Conservation (phyloP, 2,797 vertebrate species). For the Chromis chromis region DNA sequence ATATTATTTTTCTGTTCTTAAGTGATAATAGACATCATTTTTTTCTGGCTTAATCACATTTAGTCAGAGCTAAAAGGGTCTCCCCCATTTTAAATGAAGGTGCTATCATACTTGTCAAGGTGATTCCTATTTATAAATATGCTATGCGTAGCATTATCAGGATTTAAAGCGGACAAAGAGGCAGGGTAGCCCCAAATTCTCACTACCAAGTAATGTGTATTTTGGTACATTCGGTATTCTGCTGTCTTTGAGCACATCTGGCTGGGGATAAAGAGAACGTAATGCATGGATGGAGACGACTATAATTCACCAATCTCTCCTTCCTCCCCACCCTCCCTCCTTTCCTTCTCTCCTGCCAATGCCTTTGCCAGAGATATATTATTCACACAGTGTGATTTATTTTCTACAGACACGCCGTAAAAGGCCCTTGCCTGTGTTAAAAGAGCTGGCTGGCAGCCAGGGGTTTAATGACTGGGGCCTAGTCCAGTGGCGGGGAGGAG, state of each 20-base stretch:
- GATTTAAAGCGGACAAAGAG: conserved; percentile 58
- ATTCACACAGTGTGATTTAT: conserved; percentile 99
- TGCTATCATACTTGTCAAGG: conserved; percentile 20
- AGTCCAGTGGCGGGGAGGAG: conserved; percentile 93
- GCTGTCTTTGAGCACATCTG: conserved; percentile 85
- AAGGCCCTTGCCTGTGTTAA: conserved; percentile 96
- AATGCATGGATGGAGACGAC: conserved; percentile 87
- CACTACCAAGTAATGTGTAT: conserved; percentile 68
- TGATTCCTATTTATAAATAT: conserved; percentile 48
- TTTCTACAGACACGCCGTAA: conserved; percentile 98
- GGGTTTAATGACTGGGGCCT: conserved; percentile 99
- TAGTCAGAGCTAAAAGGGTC: conserved; percentile 32
- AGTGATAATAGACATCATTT: conserved; percentile 38
- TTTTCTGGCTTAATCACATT: conserved; percentile 41
- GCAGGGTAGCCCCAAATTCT: conserved; percentile 38
- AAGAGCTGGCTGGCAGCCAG: conserved; percentile 97
- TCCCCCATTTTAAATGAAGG: conserved; percentile 42
- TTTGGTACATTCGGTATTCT: conserved; percentile 81
- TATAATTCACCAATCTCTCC: conserved; percentile 89
- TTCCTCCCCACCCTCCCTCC: conserved; percentile 73
- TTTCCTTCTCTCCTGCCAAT: conserved; percentile 83
- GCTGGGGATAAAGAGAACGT: conserved; percentile 80
- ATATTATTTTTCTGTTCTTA: conserved; percentile 27
- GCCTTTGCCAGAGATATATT: conserved; percentile 93
- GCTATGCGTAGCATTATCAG: conserved; percentile 14